Conservation (phyloP, 2,797 vertebrate species). For the Alectoris magna region DNA sequence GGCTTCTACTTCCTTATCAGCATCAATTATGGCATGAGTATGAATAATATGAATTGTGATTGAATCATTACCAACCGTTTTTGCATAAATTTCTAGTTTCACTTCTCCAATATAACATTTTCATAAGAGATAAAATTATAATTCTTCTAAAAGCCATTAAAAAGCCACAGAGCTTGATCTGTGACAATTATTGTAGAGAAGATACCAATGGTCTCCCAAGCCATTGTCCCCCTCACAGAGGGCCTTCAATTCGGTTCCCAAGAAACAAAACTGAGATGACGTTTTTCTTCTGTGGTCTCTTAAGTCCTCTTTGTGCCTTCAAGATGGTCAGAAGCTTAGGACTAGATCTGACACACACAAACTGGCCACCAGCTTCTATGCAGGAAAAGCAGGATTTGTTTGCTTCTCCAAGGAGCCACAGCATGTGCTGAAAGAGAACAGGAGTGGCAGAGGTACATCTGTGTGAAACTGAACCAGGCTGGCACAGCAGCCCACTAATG, state of each 20-base stretch:
- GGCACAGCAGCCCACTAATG: neutral
- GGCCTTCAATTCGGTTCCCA: neutral
- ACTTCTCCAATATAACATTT: conserved; percentile 11
- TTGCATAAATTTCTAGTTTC: conserved; percentile 52
- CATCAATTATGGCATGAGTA: conserved; percentile 32
- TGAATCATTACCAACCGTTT: conserved; percentile 49
- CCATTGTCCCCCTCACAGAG: neutral
- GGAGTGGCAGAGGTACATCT: neutral
- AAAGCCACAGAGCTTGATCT: conserved; percentile 3
- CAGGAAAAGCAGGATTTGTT: neutral
- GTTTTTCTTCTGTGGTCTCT: neutral
- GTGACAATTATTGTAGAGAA: neutral
- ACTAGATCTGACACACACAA: neutral
- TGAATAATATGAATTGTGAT: conserved; percentile 49
- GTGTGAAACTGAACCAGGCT: neutral
- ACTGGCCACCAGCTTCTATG: neutral
- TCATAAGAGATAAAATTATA: conserved; percentile 21
- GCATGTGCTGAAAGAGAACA: neutral
- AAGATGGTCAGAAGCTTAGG: neutral
- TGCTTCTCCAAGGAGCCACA: neutral
- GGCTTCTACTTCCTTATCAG: conserved; percentile 48
- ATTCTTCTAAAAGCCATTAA: conserved; percentile 16
- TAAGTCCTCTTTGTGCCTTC: neutral
- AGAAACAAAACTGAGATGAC: neutral
- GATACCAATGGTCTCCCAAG: neutral